phyloP scores from a whole-genome alignment of 2,113 vertebrate genomes.

The Sterrhoptilus dennistouni region DNA sequence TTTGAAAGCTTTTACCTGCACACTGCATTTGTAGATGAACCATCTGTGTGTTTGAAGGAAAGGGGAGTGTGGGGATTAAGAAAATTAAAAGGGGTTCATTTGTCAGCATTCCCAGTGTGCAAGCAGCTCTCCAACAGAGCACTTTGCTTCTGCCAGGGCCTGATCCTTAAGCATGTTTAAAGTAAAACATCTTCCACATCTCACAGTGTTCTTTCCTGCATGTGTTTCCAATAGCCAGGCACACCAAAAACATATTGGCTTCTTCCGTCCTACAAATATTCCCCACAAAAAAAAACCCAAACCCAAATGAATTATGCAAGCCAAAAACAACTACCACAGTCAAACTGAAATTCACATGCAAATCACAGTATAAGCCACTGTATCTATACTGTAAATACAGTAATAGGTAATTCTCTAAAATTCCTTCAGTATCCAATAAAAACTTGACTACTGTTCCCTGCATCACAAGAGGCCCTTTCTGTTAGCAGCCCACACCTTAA shows the following conservation, averaged over 20 bases:
- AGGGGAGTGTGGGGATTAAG: not conserved
- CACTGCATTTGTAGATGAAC: not conserved
- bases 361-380: not conserved
- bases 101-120: not conserved
- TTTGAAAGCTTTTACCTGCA: not conserved
- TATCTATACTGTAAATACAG: not conserved
- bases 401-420: not conserved
- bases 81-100: not conserved
- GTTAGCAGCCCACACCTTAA: not conserved
- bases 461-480: not conserved
- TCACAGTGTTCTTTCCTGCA: not conserved
- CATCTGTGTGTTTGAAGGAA: not conserved
- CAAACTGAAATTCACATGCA: not conserved
- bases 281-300: not conserved
- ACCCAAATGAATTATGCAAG: fast-evolving
- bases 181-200: not conserved
- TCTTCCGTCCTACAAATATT: not conserved
- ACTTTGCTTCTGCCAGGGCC: not conserved
- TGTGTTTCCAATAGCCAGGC: not conserved
- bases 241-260: not conserved
- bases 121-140: not conserved
- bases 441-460: not conserved
- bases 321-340: not conserved
- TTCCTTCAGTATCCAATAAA: not conserved
- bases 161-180: not conserved